Conservation (phyloP, 53 echinoderm and acorn worm species). For the Glandiceps talaboti region DNA sequence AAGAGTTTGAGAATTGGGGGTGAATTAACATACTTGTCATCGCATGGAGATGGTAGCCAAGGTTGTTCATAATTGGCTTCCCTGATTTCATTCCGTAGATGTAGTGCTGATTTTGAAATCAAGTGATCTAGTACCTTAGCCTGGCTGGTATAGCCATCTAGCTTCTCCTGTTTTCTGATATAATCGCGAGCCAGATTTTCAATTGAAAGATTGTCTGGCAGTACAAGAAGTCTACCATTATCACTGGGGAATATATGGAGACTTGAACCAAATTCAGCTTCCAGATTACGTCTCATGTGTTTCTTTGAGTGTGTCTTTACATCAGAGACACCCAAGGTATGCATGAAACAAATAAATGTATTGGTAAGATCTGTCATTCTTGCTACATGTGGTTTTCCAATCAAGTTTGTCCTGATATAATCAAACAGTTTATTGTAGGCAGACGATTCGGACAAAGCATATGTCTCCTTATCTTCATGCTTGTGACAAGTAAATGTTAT, state of each 20-base stretch:
- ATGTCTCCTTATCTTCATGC: not conserved
- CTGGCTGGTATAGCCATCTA: not conserved
- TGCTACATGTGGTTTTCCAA: conserved; percentile 8
- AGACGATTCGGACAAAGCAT: conserved; percentile 6
- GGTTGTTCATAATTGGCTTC: not conserved
- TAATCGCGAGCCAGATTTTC: not conserved
- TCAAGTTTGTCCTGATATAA: conserved; percentile 10
- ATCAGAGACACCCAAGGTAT: conserved; percentile 1
- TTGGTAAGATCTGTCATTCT: conserved; percentile 20
- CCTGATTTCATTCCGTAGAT: conserved; percentile 22
- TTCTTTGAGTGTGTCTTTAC: conserved; percentile 16
- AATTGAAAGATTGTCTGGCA: not conserved
- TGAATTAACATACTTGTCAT: not conserved
- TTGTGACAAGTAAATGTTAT: too few species aligned
- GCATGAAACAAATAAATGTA: conserved; percentile 11
- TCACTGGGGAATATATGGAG: conserved; percentile 16
- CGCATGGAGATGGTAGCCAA: conserved; percentile 18
- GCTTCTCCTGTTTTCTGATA: not conserved
- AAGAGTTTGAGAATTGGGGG: conserved; percentile 10
- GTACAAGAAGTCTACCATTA: conserved; percentile 21
- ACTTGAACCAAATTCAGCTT: conserved; percentile 16
- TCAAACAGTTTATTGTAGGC: conserved; percentile 19
- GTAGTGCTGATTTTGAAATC: conserved; percentile 11
- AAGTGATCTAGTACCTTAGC: not conserved
- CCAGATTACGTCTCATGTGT: conserved; percentile 20